A percentile compares a stretch with the other conserved stretches of the same genome.
phyloP scores from a whole-genome alignment of 1,140 invertebrate genomes.

The Bradysia coprophila region DNA sequence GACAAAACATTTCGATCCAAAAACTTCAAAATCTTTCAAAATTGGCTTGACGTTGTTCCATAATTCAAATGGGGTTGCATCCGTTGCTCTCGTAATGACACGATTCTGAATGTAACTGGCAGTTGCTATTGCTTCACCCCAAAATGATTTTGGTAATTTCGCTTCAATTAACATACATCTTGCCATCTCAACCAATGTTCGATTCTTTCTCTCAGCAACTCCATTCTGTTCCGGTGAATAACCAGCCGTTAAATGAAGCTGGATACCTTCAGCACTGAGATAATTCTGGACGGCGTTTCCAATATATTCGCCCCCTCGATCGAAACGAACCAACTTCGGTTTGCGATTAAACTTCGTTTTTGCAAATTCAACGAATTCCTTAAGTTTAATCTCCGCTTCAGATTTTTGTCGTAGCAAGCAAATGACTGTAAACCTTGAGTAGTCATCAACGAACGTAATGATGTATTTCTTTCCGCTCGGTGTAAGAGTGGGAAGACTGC shows the following conservation, averaged over 20 bases:
- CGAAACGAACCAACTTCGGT: conserved; percentile 12
- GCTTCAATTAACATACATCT: not conserved
- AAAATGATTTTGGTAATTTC: not conserved
- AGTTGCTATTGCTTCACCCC: not conserved
- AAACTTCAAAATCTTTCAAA: too few relatives aligned
- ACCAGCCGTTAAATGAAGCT: conserved; percentile 17
- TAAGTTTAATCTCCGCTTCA: conserved; percentile 2
- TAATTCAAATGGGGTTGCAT: not conserved
- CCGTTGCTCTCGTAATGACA: conserved; percentile 9
- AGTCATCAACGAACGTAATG: conserved; percentile 3
- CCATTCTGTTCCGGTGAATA: conserved; percentile 30
- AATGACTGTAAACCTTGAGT: not conserved
- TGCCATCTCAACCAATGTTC: too few relatives aligned
- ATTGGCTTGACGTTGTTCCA: too few relatives aligned
- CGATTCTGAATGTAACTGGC: not conserved
- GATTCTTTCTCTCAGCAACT: too few relatives aligned
- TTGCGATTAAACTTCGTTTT: conserved; percentile 6
- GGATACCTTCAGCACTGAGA: conserved; percentile 9
- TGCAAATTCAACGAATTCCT: not conserved
- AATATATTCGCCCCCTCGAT: conserved; percentile 11
- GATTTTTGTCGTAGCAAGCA: not conserved
- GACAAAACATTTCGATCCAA: too few relatives aligned
- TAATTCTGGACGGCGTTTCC: conserved; percentile 5
- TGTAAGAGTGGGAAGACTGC: conserved; percentile 12
- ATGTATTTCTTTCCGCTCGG: conserved; percentile 1